Evolutionary conservation across 2,113 vertebrate genomes (phyloP), one percentile per base, ranked within the genome.

Genomic region (Paramormyrops kingsleyae): DNA sequence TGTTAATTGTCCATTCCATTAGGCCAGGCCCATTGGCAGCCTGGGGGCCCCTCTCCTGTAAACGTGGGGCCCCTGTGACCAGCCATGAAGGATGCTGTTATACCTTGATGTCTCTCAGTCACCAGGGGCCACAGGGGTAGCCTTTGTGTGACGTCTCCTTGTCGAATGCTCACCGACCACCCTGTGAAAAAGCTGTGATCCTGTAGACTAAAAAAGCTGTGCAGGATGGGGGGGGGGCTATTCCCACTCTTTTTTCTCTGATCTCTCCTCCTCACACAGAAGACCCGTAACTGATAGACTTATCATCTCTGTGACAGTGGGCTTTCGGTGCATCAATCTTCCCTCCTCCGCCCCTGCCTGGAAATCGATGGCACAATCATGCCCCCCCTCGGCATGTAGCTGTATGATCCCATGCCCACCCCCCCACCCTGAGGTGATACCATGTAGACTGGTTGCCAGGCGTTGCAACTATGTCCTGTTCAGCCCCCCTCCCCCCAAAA

Each of bases 291-390:
- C 52, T 88, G 90, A 83, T 88, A 35, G 70, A 90, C 74, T 88
- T 90, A 83, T 90, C 87, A 21, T 84, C 74, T 44, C 31, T 46
- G 70, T 84, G 90, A 88, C 87, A 84, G 77, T 74, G 47, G 19
- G 74, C n/a, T 53, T 66, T 77, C 46, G 7, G 13, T 50, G 35
- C 42, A 90, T 83, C 52, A 47, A 83, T 90, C 87, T 10, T 39
- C 8, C 50, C 49, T 27, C 52, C 35, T 35, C 17, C 1, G 9
- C 42, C 5, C 44, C 47, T 47, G 17, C 70, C 7, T 7, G n/a
- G 46, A 77, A 66, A 90, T 88, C 74, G 24, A 88, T 88, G 42
- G 88, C 44, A 9, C 44, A 10, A 49, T 62, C 42, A n/a, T 50
- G 66, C 62, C 44, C 52, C 62, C 1, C 42, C 35, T 2, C 21